phyloP scores from a whole-genome alignment of 2,797 vertebrate species.

The Arnoldichthys spilopterus region DNA sequence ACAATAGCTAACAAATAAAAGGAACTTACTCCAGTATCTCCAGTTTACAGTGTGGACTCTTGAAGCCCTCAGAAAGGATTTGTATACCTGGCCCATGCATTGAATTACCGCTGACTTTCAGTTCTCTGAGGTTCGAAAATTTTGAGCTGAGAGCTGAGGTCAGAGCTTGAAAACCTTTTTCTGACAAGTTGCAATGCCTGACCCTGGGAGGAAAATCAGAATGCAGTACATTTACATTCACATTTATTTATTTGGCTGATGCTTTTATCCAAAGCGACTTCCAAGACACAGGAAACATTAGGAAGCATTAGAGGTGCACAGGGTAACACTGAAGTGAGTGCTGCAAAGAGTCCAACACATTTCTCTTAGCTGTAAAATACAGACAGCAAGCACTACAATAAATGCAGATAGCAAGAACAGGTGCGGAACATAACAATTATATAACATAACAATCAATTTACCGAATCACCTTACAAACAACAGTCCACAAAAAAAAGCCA shows the following conservation, averaged over 20 bases:
- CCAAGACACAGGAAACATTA: too few species aligned
- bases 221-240: neutral
- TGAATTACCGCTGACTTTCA: constrained; percentile 34
- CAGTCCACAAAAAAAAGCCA: neutral
- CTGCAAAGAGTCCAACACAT: too few species aligned
- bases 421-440: too few species aligned
- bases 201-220: constrained; percentile 34
- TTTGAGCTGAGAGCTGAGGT: constrained; percentile 35
- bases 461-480: neutral
- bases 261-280: too few species aligned
- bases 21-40: constrained; percentile 46
- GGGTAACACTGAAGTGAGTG: too few species aligned
- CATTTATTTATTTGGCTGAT: too few species aligned
- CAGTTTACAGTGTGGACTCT: constrained; percentile 45
- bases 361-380: too few species aligned
- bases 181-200: constrained; percentile 27
- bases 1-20: neutral
- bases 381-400: too few species aligned
- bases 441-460: too few species aligned
- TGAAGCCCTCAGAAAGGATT: constrained; percentile 41
- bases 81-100: neutral
- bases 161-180: constrained; percentile 38
- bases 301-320: too few species aligned
- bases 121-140: constrained; percentile 36
- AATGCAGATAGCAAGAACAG: too few species aligned